Conservation (phyloP, 1,140 invertebrate genomes). For the Drosophila kepulauana region DNA sequence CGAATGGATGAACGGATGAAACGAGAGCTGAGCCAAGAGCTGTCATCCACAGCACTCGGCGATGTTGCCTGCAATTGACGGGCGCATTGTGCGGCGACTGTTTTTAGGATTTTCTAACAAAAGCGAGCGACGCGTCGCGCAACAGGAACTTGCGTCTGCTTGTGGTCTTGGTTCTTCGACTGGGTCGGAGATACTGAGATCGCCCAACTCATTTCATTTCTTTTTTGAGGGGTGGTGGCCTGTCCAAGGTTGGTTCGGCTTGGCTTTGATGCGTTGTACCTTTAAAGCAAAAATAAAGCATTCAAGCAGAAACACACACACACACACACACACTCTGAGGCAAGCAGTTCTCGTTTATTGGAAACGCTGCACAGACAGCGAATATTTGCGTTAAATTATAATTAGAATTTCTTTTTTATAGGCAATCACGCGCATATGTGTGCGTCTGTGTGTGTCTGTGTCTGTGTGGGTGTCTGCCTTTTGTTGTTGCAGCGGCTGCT, state of each 20-base stretch:
- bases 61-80: conserved; percentile 73
- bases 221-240: conserved; percentile 41
- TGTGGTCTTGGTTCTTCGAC: conserved; percentile 5
- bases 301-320: conserved; percentile 49
- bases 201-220: conserved; percentile 9
- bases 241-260: conserved; percentile 54
- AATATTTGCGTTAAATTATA: conserved; percentile 81
- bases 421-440: conserved; percentile 63
- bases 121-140: conserved; percentile 63
- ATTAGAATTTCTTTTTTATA: conserved; percentile 84
- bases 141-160: conserved; percentile 59
- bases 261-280: conserved; percentile 34
- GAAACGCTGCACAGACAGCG: conserved; percentile 51
- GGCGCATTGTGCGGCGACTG: conserved; percentile 73
- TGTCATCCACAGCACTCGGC: conserved; percentile 63
- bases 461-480: conserved; percentile 35
- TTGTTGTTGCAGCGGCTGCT: conserved; percentile 54
- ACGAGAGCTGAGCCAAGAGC: conserved; percentile 48
- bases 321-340: conserved; percentile 10
- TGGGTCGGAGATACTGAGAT: conserved; percentile 18
- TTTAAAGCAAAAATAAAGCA: conserved; percentile 72
- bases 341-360: conserved; percentile 21
- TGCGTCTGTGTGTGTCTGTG: conserved; percentile 34
- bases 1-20: conserved; percentile 1
- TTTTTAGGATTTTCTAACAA: conserved; percentile 75